These are phyloP conservation scores for Acrocephalus arundinaceus DNA, from an alignment of 2,113 vertebrate genomes.

Conservation along the genomic window DNA sequence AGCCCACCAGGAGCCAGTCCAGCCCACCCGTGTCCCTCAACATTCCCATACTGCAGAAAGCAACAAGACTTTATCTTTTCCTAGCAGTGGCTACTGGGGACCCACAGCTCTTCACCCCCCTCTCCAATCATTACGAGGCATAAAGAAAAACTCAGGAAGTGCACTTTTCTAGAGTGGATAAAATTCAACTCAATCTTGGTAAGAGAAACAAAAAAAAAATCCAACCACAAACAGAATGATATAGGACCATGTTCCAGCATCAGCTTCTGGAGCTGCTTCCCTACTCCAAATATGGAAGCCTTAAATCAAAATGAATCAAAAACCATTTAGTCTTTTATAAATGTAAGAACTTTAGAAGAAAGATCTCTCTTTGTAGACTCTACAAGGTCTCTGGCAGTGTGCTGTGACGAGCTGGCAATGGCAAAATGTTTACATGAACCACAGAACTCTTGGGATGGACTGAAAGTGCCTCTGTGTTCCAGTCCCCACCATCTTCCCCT, in stretches of 20 bases:
- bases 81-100: not conserved
- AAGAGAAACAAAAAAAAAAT: not conserved
- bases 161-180: not conserved
- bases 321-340: not conserved
- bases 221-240: not conserved
- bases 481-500: not conserved
- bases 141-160: not conserved
- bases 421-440: not conserved
- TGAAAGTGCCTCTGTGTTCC: not conserved
- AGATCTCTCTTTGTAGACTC: not conserved
- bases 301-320: not conserved
- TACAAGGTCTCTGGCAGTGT: not conserved
- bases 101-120: not conserved
- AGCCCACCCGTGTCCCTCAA: not conserved
- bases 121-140: not conserved
- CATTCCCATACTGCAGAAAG: not conserved
- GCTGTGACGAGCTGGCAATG: not conserved
- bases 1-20: not conserved
- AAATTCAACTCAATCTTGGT: not conserved
- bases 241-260: not conserved
- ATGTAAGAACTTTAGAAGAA: not conserved
- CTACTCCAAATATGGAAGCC: not conserved
- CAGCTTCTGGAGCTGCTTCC: not conserved
- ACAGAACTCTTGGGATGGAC: not conserved
- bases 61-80: accelerated